Evolutionary conservation across 2,113 vertebrate genomes (phyloP), one percentile per base, ranked within the genome.

Genomic region (Megaceryle maxima): DNA sequence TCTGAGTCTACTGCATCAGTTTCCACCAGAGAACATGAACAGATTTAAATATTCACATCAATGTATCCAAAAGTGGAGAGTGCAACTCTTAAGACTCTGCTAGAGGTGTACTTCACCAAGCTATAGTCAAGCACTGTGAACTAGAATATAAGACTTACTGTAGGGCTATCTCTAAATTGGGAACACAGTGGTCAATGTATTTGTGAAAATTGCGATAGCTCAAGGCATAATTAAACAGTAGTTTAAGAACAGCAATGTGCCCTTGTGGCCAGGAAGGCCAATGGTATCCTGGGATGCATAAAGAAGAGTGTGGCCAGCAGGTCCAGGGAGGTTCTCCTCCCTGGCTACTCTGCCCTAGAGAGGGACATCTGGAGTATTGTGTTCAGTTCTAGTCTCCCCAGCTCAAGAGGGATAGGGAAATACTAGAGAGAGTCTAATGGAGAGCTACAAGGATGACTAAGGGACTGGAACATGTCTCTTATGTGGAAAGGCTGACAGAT

Each of bases 41-140:
- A 78, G 4, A 78, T 16, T 55, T 68, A 72, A 76, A 77, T 19
- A 29, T 24, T 64, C 19, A 50, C 4, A 3, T 6, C 3, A 46
- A 18, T 18, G 3, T 29, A 4, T 55, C 56, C 43, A 50, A 74
- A 74, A 55, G 7, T 2, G 8, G 15, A 5, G 5, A 74, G 16
- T 6, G 13, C 6, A 33, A 6, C 7, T 55, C n/a, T 35, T 64
- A 25, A 59, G 8, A 13, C 9, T 25, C 4, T 31, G 11, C 0
- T 5, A 67, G 11, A 72, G 4, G 5, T 43, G 41, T 15, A 35
- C 5, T 8, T 48, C 28, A 25, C 10, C 39, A 60, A 89, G 59
- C 3, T 28, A 83, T 37, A 91, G 53, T 11, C 13, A 67, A 72
- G 11, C 3, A 63, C 8, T 4, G 3, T 22, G 16, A 79, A 53